Evolutionary conservation across 2,888 invertebrate genomes (phyloP).

Genomic region (Lydus trimaculatus): DNA sequence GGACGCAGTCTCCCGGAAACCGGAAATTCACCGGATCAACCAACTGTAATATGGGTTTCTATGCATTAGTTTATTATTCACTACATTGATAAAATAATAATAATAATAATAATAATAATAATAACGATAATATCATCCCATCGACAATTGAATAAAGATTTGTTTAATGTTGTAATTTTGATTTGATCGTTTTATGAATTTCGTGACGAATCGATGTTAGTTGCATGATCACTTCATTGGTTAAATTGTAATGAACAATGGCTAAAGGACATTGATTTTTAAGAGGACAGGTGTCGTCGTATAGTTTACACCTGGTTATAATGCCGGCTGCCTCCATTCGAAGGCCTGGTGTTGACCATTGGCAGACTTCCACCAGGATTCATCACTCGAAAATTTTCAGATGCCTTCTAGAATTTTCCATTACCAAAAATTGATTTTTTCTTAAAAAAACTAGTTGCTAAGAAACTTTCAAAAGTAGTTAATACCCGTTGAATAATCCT

Average conservation of each 20-base stretch:
- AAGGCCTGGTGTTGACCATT: conserved; percentile 44
- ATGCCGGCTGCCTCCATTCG: conserved; percentile 52
- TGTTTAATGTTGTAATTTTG: neutral
- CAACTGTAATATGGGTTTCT: conserved; percentile 46
- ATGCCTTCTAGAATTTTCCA: conserved; percentile 8
- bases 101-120: neutral
- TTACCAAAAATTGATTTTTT: neutral
- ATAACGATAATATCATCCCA: neutral
- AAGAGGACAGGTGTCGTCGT: conserved; percentile 57
- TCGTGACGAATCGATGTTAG: conserved; percentile 10
- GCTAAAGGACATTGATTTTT: conserved; percentile 59
- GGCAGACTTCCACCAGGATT: conserved; percentile 33
- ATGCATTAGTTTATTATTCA: conserved; percentile 23
- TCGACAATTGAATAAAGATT: neutral
- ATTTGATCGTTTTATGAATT: neutral
- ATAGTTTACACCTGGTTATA: conserved; percentile 57
- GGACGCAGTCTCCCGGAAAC: conserved; percentile 48
- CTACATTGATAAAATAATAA: neutral
- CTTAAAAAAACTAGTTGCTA: no score
- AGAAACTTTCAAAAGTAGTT: no score
- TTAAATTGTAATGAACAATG: conserved; percentile 53
- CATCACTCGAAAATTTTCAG: conserved; percentile 10
- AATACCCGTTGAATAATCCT: conserved; percentile 24
- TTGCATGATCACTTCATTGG: conserved; percentile 45
- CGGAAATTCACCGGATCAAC: conserved; percentile 47